Percentiles rank a stretch among this genome's conserved stretches.
phyloP scores from a whole-genome alignment of 2,797 vertebrate species.

The Sorex maritimensis region DNA sequence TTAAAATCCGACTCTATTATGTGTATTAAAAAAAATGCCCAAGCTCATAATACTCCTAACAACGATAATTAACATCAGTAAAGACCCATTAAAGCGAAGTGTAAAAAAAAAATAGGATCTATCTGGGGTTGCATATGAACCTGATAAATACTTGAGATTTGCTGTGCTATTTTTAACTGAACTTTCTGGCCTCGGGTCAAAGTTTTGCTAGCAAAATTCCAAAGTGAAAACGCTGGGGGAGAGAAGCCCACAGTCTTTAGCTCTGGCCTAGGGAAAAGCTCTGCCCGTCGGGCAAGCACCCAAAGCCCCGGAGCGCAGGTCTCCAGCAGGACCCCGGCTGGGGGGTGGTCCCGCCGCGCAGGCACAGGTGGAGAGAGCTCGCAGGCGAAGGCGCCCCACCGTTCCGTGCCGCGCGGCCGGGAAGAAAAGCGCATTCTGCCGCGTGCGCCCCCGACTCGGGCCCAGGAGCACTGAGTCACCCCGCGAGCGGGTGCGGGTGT shows the following conservation, averaged over 20 bases:
- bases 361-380: background rate
- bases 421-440: background rate
- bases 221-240: constrained; percentile 88
- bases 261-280: constrained; percentile 77
- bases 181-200: constrained; percentile 90
- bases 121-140: constrained; percentile 84
- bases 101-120: constrained; percentile 69
- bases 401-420: no score
- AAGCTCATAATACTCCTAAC: constrained; percentile 48
- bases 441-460: no score
- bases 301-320: background rate
- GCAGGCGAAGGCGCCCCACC: background rate
- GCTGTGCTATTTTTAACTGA: constrained; percentile 90
- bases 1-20: constrained; percentile 4
- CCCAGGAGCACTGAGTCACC: constrained; percentile 86
- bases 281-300: constrained; percentile 20
- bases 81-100: constrained; percentile 74
- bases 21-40: background rate
- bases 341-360: background rate
- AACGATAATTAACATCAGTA: constrained; percentile 57
- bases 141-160: constrained; percentile 88
- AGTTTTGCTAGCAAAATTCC: constrained; percentile 90
- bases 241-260: constrained; percentile 84
- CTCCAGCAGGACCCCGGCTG: no score
- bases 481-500: constrained; percentile 72